These are phyloP conservation scores for Lacanobia wlatinum DNA, from an alignment of 2,888 invertebrate genomes.

Conservation along the genomic window DNA sequence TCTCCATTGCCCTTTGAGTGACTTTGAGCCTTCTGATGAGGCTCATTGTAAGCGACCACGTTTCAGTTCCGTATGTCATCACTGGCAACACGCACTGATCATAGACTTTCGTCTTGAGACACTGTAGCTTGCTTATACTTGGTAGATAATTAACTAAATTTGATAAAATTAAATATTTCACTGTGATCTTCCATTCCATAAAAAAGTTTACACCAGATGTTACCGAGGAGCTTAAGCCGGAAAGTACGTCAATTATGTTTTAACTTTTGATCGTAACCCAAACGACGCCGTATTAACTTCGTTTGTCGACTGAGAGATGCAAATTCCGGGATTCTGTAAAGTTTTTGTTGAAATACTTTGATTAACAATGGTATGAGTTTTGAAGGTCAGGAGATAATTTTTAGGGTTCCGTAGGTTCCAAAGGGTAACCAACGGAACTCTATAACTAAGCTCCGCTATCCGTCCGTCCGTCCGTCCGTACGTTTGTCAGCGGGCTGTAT, in stretches of 20 bases:
- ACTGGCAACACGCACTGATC: no score
- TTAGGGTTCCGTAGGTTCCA: no score
- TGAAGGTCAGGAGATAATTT: background rate
- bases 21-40: no score
- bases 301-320: slow-evolving; percentile 2
- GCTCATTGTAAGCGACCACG: no score
- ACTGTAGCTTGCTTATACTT: no score
- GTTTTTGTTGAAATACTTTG: background rate
- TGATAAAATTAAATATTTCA: background rate
- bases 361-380: slow-evolving; percentile 4
- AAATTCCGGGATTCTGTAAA: slow-evolving; percentile 2
- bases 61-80: no score
- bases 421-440: no score
- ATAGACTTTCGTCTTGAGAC: no score
- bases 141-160: background rate
- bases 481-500: no score
- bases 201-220: slow-evolving; percentile 25
- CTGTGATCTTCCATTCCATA: background rate
- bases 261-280: slow-evolving; percentile 40
- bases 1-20: no score
- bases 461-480: no score
- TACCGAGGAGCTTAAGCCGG: background rate
- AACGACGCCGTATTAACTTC: slow-evolving; percentile 28
- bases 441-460: no score
- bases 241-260: slow-evolving; percentile 35